phyloP scores from a whole-genome alignment of 2,888 invertebrate genomes.

The Apoda limacodes region DNA sequence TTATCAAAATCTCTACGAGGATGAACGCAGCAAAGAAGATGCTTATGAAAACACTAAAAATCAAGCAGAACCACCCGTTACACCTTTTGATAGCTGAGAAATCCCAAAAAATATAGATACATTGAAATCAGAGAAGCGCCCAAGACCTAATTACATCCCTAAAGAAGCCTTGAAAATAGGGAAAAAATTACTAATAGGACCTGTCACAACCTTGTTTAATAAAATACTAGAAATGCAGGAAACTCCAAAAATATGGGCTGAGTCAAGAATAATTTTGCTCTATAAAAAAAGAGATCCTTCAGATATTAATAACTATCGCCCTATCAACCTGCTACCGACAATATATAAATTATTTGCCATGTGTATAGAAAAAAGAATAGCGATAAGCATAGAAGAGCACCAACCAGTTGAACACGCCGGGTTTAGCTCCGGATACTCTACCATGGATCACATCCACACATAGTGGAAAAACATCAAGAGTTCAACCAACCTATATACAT shows the following conservation, averaged over 20 bases:
- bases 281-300: slow-evolving; percentile 14
- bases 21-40: slow-evolving; percentile 9
- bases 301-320: slow-evolving; percentile 12
- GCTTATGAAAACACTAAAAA: too few relatives aligned
- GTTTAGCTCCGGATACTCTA: too few relatives aligned
- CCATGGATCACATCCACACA: too few relatives aligned
- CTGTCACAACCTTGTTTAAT: slow-evolving; percentile 3
- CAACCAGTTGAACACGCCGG: too few relatives aligned
- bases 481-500: too few relatives aligned
- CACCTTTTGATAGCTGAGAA: slow-evolving; percentile 7
- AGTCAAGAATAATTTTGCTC: slow-evolving; percentile 10
- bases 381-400: too few relatives aligned
- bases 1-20: slow-evolving; percentile 15
- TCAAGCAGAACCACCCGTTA: neutral
- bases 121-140: slow-evolving; percentile 8
- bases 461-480: too few relatives aligned
- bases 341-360: too few relatives aligned
- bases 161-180: slow-evolving; percentile 7
- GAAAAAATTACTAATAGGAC: slow-evolving; percentile 1
- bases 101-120: slow-evolving; percentile 11
- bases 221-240: slow-evolving; percentile 1
- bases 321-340: slow-evolving; percentile 11
- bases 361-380: too few relatives aligned
- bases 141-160: slow-evolving; percentile 3
- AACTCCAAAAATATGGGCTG: slow-evolving; percentile 7